Evolutionary conservation across 2,888 invertebrate genomes (phyloP).

Genomic region (Mythimna loreyi): DNA sequence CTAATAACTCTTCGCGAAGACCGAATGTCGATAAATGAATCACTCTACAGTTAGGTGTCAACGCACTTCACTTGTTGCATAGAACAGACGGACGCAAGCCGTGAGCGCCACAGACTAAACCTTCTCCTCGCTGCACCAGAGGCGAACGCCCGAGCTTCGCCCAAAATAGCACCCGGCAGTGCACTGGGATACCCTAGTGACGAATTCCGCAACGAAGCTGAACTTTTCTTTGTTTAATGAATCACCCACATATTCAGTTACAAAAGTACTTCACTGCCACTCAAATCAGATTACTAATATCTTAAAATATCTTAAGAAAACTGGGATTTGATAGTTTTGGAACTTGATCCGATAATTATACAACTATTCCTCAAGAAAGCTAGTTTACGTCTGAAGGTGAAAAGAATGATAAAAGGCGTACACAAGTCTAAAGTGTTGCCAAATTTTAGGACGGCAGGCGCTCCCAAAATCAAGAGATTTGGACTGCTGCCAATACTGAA

Average conservation of each 20-base stretch:
- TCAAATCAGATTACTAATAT: conserved; percentile 19
- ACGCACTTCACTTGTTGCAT: conserved; percentile 88
- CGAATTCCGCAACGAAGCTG: conserved; percentile 78
- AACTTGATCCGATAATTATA: conserved; percentile 40
- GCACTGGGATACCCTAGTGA: conserved; percentile 85
- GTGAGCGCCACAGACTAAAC: conserved; percentile 82
- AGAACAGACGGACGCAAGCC: conserved; percentile 79
- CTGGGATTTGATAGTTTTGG: neutral
- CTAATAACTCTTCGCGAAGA: conserved; percentile 77
- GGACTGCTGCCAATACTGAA: conserved; percentile 79
- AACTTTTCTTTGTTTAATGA: conserved; percentile 78
- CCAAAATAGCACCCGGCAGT: conserved; percentile 90
- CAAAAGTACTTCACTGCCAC: conserved; percentile 43
- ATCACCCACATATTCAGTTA: conserved; percentile 66
- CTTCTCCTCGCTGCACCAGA: conserved; percentile 80
- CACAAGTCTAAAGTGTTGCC: conserved; percentile 79
- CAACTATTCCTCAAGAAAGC: conserved; percentile 68
- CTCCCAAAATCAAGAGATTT: conserved; percentile 80
- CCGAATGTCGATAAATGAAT: conserved; percentile 83
- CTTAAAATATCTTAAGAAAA: conserved; percentile 29
- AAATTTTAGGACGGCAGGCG: conserved; percentile 79
- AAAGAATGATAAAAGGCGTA: conserved; percentile 79
- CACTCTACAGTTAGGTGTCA: conserved; percentile 89
- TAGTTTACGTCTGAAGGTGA: conserved; percentile 82
- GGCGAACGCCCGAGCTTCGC: conserved; percentile 85